Evolutionary conservation across 2,888 invertebrate species (phyloP).

Genomic region (Griposia aprilina): DNA sequence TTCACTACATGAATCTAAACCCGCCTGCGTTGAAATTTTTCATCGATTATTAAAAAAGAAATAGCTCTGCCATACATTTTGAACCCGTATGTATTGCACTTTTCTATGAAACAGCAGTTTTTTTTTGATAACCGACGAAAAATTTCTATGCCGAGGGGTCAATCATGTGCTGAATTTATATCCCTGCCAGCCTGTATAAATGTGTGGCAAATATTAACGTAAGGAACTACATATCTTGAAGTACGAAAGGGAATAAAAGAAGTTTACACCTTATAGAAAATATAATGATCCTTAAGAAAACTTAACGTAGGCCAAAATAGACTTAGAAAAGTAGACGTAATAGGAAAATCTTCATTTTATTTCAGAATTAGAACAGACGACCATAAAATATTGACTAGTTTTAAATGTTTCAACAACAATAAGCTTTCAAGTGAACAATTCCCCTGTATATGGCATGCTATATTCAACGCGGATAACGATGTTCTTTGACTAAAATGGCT

Average conservation of each 20-base stretch:
- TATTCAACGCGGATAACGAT: conserved; percentile 36
- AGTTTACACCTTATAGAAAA: background rate
- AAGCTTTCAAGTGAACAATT: conserved; percentile 55
- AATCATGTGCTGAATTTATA: no score
- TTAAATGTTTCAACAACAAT: conserved; percentile 42
- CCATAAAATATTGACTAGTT: conserved; percentile 21
- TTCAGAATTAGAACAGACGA: background rate
- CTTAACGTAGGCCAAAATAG: background rate
- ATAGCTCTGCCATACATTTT: no score
- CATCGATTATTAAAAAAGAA: no score
- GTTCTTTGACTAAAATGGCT: conserved; percentile 51
- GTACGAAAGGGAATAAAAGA: background rate
- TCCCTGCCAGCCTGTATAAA: background rate
- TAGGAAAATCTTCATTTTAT: background rate
- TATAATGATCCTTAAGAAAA: background rate
- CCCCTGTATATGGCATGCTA: conserved; percentile 36
- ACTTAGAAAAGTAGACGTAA: background rate
- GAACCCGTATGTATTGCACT: no score
- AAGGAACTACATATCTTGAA: background rate
- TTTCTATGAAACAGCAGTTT: no score
- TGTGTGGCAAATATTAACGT: background rate
- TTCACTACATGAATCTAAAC: no score
- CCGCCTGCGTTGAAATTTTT: no score
- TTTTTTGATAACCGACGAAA: no score
- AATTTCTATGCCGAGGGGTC: no score